phyloP scores from a whole-genome alignment of 1,140 invertebrate species.

The Drosophila carrolli region DNA sequence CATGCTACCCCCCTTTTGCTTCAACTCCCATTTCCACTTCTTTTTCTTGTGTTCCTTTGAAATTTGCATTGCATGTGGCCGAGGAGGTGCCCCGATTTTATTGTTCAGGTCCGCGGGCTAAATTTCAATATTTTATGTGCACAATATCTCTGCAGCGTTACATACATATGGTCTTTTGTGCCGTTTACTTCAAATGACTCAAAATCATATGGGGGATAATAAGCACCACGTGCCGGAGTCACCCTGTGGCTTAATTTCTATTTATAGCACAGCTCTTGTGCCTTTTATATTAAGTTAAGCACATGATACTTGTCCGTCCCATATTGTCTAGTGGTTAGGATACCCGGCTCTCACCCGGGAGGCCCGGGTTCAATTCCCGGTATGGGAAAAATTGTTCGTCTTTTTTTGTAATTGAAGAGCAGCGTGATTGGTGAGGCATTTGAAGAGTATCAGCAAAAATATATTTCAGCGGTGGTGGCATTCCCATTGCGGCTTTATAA shows the following conservation, averaged over 20 bases:
- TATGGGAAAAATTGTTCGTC: conserved; percentile 87
- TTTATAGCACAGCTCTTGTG: conserved; percentile 1
- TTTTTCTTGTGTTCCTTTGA: conserved; percentile 20
- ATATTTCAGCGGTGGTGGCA: not conserved
- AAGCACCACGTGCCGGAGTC: not conserved
- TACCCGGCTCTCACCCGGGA: conserved; percentile 93
- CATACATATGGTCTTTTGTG: too few species aligned
- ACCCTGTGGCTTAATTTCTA: conserved; percentile 11
- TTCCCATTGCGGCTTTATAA: not conserved
- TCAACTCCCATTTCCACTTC: not conserved
- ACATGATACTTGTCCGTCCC: conserved; percentile 61
- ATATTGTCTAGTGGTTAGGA: conserved; percentile 93
- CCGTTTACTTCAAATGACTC: too few species aligned
- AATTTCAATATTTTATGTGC: not conserved
- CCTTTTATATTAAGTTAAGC: not conserved
- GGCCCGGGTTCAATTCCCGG: conserved; percentile 94
- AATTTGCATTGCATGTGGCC: conserved; percentile 37
- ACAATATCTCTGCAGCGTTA: too few species aligned
- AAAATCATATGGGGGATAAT: not conserved
- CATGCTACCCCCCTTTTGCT: not conserved
- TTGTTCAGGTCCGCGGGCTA: not conserved
- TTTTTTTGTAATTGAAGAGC: not conserved
- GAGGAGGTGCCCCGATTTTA: not conserved
- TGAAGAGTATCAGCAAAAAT: not conserved
- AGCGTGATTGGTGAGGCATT: not conserved